phyloP scores from a whole-genome alignment of 2,797 vertebrate genomes.

The Characodon lateralis region DNA sequence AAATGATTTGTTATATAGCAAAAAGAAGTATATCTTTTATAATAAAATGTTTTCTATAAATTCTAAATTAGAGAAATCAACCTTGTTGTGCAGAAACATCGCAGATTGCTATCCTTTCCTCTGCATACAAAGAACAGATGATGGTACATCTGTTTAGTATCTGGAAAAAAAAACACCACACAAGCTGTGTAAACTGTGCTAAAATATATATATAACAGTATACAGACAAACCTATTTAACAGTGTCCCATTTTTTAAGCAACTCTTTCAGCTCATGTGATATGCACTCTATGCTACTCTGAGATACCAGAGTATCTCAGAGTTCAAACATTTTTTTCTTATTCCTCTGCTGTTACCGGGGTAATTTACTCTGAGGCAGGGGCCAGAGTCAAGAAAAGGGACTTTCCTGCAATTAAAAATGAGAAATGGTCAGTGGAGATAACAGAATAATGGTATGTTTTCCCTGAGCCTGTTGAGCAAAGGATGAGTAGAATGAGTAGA shows the following conservation, averaged over 20 bases:
- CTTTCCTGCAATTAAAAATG: constrained; percentile 80
- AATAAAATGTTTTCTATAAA: background rate
- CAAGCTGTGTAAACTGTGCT: background rate
- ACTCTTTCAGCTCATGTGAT: constrained; percentile 13
- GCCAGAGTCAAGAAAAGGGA: constrained; percentile 38
- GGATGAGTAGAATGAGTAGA: background rate
- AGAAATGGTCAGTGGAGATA: constrained; percentile 61
- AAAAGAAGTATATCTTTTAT: background rate
- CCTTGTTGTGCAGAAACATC: background rate
- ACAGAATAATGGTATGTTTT: constrained; percentile 67
- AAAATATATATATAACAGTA: background rate
- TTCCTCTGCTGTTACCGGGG: constrained; percentile 71
- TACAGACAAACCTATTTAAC: background rate
- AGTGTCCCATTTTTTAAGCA: background rate
- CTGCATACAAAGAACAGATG: background rate
- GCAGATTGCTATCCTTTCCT: background rate
- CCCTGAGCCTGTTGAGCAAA: constrained; percentile 28
- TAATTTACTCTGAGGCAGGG: constrained; percentile 62
- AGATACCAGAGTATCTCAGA: constrained; percentile 15
- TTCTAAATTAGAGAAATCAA: background rate
- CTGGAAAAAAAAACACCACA: background rate
- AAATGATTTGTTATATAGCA: background rate
- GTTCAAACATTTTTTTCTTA: constrained; percentile 64
- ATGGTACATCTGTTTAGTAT: background rate
- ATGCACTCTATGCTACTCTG: constrained; percentile 7